These are phyloP conservation scores for Thymelicus acteon DNA, from an alignment of 2,888 invertebrate species.

Conservation along the genomic window DNA sequence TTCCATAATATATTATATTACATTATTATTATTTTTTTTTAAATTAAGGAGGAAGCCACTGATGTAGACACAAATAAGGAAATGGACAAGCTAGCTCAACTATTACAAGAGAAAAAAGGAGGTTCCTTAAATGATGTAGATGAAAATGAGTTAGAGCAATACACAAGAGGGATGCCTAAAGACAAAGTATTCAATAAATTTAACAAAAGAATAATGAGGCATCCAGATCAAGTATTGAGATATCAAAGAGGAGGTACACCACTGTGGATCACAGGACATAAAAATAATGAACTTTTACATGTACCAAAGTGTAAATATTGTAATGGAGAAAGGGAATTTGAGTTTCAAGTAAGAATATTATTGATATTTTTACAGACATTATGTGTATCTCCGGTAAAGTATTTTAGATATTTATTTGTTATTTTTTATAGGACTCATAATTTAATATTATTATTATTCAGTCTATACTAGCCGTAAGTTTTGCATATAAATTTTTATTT, in stretches of 20 bases:
- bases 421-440: too few relatives aligned
- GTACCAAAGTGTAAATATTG: conserved; percentile 92
- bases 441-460: too few relatives aligned
- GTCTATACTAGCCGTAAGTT: too few relatives aligned
- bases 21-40: background rate
- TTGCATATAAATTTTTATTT: too few relatives aligned
- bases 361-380: background rate
- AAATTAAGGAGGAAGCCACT: conserved; percentile 59
- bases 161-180: conserved; percentile 84
- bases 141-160: conserved; percentile 89
- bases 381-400: background rate
- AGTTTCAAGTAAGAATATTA: conserved; percentile 88
- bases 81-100: conserved; percentile 72
- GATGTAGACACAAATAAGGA: conserved; percentile 80
- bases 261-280: conserved; percentile 91
- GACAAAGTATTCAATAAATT: conserved; percentile 93
- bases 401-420: too few relatives aligned
- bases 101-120: conserved; percentile 84
- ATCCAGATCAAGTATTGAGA: conserved; percentile 92
- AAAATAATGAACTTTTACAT: conserved; percentile 63
- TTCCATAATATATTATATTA: too few relatives aligned
- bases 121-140: conserved; percentile 87
- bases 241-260: conserved; percentile 92
- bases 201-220: conserved; percentile 86
- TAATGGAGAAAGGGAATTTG: conserved; percentile 91